These are phyloP conservation scores for Epinotia nisella DNA, from an alignment of 2,888 invertebrate species.

Conservation along the genomic window DNA sequence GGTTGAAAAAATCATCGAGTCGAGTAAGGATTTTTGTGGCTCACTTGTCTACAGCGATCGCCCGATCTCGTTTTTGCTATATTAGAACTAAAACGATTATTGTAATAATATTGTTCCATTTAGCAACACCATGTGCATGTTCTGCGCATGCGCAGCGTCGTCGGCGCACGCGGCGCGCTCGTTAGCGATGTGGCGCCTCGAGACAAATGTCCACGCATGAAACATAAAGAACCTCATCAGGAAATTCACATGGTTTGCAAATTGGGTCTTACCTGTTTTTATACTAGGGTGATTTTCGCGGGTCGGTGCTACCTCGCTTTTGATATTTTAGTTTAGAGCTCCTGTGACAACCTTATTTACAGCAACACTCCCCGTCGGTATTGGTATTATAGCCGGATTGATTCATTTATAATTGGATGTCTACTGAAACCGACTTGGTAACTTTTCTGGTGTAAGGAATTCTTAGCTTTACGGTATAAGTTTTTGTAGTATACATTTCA, in stretches of 20 bases:
- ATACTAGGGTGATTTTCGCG: neutral
- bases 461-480: neutral
- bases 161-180: conserved; percentile 49
- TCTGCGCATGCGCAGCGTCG: conserved; percentile 21
- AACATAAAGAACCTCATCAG: conserved; percentile 6
- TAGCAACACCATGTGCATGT: conserved; percentile 28
- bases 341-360: conserved; percentile 61
- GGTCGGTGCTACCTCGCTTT: neutral
- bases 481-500: neutral
- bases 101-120: neutral
- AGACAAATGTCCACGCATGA: conserved; percentile 57
- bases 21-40: no score
- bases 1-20: no score
- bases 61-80: neutral
- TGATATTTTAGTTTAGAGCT: neutral
- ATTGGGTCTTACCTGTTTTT: neutral
- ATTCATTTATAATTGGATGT: conserved; percentile 37
- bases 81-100: neutral
- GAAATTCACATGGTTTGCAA: neutral
- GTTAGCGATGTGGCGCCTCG: conserved; percentile 62
- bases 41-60: no score
- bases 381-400: conserved; percentile 32
- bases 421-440: conserved; percentile 4
- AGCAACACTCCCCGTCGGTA: conserved; percentile 33
- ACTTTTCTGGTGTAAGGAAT: neutral